Percentiles rank a stretch among this genome's conserved stretches.
Conservation (phyloP, 2,113 vertebrate species). For the Leuciscus idus region DNA sequence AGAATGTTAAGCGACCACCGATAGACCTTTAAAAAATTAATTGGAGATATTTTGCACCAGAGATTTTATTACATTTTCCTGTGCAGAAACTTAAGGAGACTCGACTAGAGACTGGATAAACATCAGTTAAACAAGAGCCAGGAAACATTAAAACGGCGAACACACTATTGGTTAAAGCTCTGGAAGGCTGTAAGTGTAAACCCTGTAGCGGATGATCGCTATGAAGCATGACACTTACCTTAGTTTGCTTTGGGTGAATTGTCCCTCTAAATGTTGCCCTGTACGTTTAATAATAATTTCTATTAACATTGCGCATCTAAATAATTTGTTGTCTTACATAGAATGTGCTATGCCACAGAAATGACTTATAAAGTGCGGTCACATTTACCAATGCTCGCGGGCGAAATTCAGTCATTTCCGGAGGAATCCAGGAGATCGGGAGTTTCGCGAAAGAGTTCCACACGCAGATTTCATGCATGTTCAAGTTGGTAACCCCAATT, state of each 20-base stretch:
- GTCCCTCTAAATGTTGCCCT: neutral
- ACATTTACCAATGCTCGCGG: neutral
- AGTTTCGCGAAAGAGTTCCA: neutral
- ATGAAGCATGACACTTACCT: neutral
- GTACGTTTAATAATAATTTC: too few relatives aligned
- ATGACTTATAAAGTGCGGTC: neutral
- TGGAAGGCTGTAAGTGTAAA: neutral
- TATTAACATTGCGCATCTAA: too few relatives aligned
- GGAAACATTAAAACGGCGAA: constrained; percentile 34
- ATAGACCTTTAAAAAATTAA: constrained; percentile 1
- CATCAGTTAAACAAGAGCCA: constrained; percentile 60
- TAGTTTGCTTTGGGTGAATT: neutral
- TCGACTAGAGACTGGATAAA: constrained; percentile 50
- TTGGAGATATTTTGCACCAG: constrained; percentile 52
- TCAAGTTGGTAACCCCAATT: neutral
- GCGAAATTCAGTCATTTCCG: neutral
- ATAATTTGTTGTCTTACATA: too few relatives aligned
- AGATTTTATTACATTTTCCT: constrained; percentile 66
- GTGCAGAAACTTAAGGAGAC: constrained; percentile 65
- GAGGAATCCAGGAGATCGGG: neutral
- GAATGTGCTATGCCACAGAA: neutral
- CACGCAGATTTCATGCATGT: neutral
- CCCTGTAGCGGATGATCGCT: neutral
- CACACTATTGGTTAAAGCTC: neutral
- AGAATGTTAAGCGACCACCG: neutral